Evolutionary conservation across 2,113 vertebrate species (phyloP).

Genomic region (Blennius ocellaris): DNA sequence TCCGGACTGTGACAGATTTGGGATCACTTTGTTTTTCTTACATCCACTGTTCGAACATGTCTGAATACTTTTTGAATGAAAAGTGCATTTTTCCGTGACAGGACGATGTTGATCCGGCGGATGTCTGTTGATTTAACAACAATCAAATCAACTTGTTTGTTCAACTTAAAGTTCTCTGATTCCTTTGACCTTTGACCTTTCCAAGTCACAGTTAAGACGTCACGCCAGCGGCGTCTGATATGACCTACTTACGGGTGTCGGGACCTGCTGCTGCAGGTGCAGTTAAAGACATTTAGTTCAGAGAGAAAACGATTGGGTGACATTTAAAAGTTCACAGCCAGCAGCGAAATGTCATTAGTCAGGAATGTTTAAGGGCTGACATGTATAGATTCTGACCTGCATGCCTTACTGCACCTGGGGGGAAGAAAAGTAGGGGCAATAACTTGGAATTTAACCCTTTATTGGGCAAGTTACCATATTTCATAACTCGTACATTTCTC

Average conservation of each 20-base stretch:
- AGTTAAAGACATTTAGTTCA: neutral
- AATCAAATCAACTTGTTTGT: neutral
- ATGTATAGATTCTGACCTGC: neutral
- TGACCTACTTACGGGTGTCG: neutral
- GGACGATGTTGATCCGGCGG: neutral
- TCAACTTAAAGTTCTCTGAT: neutral
- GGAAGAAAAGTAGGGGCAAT: too few species aligned
- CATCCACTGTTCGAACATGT: constrained; percentile 28
- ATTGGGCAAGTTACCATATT: too few species aligned
- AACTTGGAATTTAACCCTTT: too few species aligned
- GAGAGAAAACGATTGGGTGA: constrained; percentile 1
- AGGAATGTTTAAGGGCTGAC: constrained; percentile 15
- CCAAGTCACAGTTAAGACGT: neutral
- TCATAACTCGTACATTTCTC: too few species aligned
- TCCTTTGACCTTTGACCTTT: neutral
- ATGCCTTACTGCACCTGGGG: neutral
- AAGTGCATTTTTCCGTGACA: constrained; percentile 36
- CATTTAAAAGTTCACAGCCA: constrained; percentile 19
- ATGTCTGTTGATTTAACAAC: neutral
- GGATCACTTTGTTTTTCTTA: neutral
- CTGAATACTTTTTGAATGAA: constrained; percentile 15
- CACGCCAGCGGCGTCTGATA: neutral
- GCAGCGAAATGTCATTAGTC: constrained; percentile 31
- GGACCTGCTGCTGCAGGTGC: too few species aligned
- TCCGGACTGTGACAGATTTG: neutral